Conservation (phyloP, 2,888 invertebrate genomes). For the Isoperla grammatica region DNA sequence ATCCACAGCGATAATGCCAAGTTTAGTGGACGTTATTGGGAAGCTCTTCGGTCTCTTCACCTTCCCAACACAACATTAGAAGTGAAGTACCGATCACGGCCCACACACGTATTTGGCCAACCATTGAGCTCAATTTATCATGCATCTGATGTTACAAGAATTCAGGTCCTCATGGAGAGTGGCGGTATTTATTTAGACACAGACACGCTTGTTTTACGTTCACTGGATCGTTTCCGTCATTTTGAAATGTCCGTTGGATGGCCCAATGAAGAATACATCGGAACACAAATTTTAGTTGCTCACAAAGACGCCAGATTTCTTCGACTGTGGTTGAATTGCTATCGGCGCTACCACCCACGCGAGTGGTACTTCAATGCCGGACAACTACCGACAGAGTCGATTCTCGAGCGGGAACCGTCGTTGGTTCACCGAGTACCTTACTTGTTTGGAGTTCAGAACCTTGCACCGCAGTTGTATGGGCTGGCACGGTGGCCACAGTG, state of each 20-base stretch:
- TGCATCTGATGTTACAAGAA: constrained; percentile 41
- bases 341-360: constrained; percentile 38
- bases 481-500: constrained; percentile 36
- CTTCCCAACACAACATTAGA: constrained; percentile 27
- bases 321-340: constrained; percentile 40
- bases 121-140: constrained; percentile 41
- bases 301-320: constrained; percentile 41
- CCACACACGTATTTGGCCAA: constrained; percentile 43
- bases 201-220: constrained; percentile 39
- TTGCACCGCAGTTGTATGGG: constrained; percentile 38
- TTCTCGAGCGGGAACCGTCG: constrained; percentile 38
- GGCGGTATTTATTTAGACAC: constrained; percentile 43
- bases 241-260: constrained; percentile 42
- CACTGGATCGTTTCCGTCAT: constrained; percentile 38
- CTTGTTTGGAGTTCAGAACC: constrained; percentile 41
- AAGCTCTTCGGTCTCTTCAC: constrained; percentile 29
- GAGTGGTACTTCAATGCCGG: constrained; percentile 45
- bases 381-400: constrained; percentile 40
- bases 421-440: constrained; percentile 40
- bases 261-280: constrained; percentile 39
- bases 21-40: constrained; percentile 36
- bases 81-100: constrained; percentile 32
- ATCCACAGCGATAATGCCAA: constrained; percentile 38
- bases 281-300: constrained; percentile 40
- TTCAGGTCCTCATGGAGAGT: constrained; percentile 38